Evolutionary conservation across 2,888 invertebrate genomes (phyloP).

Genomic region (Apotomis capreana): DNA sequence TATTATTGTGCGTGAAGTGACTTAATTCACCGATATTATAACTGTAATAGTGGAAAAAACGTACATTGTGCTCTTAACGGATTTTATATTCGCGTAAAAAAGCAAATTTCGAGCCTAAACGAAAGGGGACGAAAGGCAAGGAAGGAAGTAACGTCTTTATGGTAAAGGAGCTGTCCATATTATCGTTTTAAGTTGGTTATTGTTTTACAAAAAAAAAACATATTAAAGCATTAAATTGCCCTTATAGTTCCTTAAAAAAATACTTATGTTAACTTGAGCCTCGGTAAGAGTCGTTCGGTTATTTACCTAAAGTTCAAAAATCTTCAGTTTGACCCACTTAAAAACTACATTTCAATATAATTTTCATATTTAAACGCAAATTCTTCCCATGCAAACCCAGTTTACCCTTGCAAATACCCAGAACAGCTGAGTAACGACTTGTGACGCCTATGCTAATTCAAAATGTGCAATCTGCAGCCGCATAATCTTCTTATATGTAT

Average conservation of each 20-base stretch:
- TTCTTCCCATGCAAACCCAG: conserved; percentile 47
- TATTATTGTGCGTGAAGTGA: conserved; percentile 58
- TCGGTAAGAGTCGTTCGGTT: too few species aligned
- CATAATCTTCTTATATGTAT: conserved; percentile 41
- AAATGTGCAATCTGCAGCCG: conserved; percentile 53
- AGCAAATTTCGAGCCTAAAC: conserved; percentile 9
- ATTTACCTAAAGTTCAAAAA: neutral
- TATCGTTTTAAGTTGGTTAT: too few species aligned
- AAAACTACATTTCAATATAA: neutral
- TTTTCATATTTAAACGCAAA: conserved; percentile 11
- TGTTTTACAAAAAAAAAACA: too few species aligned
- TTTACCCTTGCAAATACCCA: conserved; percentile 49
- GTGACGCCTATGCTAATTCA: conserved; percentile 74
- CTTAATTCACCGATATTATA: conserved; percentile 55
- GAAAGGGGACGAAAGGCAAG: conserved; percentile 1
- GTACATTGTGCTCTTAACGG: conserved; percentile 32
- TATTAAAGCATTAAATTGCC: too few species aligned
- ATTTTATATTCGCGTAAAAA: conserved; percentile 14
- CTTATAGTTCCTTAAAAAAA: too few species aligned
- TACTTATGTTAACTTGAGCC: too few species aligned
- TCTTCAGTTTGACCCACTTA: neutral
- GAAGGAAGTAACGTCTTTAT: conserved; percentile 5
- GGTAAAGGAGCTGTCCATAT: neutral
- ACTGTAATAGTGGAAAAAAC: conserved; percentile 35
- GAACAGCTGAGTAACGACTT: conserved; percentile 58